Percentiles rank a stretch among this genome's conserved stretches.
Conservation (phyloP, 2,888 invertebrate genomes). For the Cyclophora punctaria region DNA sequence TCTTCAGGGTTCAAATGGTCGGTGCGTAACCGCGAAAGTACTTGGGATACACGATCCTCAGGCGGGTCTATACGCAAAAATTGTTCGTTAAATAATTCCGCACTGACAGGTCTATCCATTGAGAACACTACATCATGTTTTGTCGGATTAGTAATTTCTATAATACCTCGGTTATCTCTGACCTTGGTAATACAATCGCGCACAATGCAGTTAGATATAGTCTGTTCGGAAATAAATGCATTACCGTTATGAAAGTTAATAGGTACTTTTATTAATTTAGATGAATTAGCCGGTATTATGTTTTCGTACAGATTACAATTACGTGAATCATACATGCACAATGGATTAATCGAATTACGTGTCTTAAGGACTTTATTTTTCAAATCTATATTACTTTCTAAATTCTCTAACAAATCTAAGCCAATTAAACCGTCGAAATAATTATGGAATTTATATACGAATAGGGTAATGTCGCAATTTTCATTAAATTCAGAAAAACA, state of each 20-base stretch:
- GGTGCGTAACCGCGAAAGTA: constrained; percentile 22
- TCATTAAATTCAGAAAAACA: constrained; percentile 16
- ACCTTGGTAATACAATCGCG: constrained; percentile 19
- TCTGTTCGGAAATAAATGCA: constrained; percentile 12
- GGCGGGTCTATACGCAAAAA: constrained; percentile 9
- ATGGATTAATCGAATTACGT: constrained; percentile 6
- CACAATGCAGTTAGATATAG: constrained; percentile 18
- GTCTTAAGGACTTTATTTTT: constrained; percentile 15
- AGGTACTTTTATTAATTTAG: constrained; percentile 19
- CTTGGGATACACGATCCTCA: constrained; percentile 9
- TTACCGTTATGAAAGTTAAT: constrained; percentile 17
- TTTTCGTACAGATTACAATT: constrained; percentile 22
- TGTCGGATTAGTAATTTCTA: constrained; percentile 19
- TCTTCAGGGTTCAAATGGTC: constrained; percentile 27
- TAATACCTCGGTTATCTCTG: constrained; percentile 14
- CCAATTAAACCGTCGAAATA: constrained; percentile 12
- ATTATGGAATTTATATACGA: constrained; percentile 23
- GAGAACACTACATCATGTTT: constrained; percentile 18
- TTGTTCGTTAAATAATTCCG: constrained; percentile 17
- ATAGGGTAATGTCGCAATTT: constrained; percentile 12
- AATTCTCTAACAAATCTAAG: constrained; percentile 20
- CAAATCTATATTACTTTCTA: constrained; percentile 18
- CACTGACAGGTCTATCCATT: constrained; percentile 13
- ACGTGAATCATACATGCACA: constrained; percentile 16
- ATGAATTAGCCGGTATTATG: constrained; percentile 18